A percentile compares a stretch with the other conserved stretches of the same genome.
Conservation (phyloP, 2,113 vertebrate species). For the Callithrix jacchus region DNA sequence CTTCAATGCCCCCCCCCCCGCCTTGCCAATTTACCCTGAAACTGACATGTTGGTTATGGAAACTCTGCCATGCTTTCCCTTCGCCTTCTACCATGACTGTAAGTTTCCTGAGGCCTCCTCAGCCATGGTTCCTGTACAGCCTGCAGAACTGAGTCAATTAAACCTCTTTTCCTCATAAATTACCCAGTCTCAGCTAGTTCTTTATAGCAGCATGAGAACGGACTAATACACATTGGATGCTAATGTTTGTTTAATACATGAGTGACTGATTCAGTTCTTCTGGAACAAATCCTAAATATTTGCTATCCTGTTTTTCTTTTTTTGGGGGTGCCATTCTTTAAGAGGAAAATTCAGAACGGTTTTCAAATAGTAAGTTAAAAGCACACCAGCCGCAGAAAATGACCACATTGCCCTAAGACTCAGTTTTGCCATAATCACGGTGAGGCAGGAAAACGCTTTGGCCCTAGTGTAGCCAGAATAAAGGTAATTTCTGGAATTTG, state of each 20-base stretch:
- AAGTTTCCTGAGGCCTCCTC: too few species aligned
- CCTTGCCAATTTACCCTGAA: constrained; percentile 74
- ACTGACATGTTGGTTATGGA: constrained; percentile 62
- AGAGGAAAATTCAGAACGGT: background rate
- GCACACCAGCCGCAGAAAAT: background rate
- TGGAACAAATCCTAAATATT: background rate
- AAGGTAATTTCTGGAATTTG: background rate
- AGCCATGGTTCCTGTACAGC: too few species aligned
- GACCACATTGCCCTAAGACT: background rate
- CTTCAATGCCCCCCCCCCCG: background rate
- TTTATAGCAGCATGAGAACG: too few species aligned
- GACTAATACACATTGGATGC: background rate
- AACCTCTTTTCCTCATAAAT: too few species aligned
- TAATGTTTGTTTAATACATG: background rate
- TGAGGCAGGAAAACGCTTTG: background rate
- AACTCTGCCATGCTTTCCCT: too few species aligned
- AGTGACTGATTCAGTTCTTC: constrained; percentile 6
- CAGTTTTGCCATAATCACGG: background rate
- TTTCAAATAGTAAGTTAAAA: constrained; percentile 36
- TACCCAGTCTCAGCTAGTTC: too few species aligned
- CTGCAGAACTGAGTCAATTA: too few species aligned
- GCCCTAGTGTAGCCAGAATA: rapidly evolving
- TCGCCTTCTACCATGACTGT: too few species aligned
- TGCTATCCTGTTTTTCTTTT: constrained; percentile 48
- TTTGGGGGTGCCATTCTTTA: background rate